phyloP scores from a whole-genome alignment of 2,888 invertebrate species.

The Ennomos fuscantarius region DNA sequence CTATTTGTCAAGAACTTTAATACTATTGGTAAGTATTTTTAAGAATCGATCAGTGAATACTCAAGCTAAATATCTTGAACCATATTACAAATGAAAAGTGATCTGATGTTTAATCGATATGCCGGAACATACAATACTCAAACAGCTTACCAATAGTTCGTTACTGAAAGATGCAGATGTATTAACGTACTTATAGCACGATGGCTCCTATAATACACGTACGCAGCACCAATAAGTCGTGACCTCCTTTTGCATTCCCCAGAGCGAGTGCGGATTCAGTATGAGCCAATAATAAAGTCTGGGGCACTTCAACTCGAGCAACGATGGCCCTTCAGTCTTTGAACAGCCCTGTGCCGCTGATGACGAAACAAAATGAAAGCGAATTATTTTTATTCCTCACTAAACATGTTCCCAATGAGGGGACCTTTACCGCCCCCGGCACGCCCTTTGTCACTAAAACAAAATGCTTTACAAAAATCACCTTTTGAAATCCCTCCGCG shows the following conservation, averaged over 20 bases:
- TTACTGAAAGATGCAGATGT: background rate
- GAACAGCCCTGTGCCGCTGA: constrained; percentile 65
- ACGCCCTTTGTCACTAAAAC: constrained; percentile 59
- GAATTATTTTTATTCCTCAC: constrained; percentile 77
- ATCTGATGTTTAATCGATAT: background rate
- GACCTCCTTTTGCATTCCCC: constrained; percentile 71
- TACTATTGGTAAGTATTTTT: too few species aligned
- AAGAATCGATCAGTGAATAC: too few species aligned
- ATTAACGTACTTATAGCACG: background rate
- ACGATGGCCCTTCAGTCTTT: constrained; percentile 75
- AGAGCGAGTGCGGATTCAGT: constrained; percentile 60
- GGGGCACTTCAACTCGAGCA: constrained; percentile 67
- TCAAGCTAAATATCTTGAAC: too few species aligned
- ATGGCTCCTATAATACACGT: constrained; percentile 12
- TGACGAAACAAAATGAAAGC: constrained; percentile 74
- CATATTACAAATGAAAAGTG: too few species aligned
- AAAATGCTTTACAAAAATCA: constrained; percentile 62
- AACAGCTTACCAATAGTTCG: constrained; percentile 32
- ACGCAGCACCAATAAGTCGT: constrained; percentile 33
- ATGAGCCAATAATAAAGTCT: constrained; percentile 80
- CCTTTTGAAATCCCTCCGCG: constrained; percentile 48
- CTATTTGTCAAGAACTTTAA: too few species aligned
- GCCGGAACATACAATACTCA: constrained; percentile 1
- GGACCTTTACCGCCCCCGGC: constrained; percentile 55
- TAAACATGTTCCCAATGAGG: constrained; percentile 58